These are phyloP conservation scores for Fragum whitleyi DNA, from an alignment of 2,888 invertebrate genomes.

Conservation along the genomic window DNA sequence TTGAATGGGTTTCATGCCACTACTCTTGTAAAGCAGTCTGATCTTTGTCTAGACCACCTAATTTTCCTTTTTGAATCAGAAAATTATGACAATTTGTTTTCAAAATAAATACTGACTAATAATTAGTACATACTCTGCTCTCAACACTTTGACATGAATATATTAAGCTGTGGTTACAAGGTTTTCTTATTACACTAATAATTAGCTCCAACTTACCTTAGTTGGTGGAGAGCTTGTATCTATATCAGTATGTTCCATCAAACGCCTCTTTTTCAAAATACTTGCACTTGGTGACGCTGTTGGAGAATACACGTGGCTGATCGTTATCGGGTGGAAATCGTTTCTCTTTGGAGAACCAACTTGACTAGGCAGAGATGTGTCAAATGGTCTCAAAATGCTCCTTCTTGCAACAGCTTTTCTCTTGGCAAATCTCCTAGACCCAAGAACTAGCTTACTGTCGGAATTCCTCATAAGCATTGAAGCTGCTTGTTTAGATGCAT, in stretches of 20 bases:
- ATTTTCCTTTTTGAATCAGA: no score
- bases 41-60: no score
- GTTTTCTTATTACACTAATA: no score
- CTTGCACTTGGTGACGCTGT: slow-evolving; percentile 82
- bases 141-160: no score
- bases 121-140: no score
- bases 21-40: no score
- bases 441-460: slow-evolving; percentile 67
- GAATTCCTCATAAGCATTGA: slow-evolving; percentile 55
- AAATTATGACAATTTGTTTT: no score
- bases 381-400: slow-evolving; percentile 65
- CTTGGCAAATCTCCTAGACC: slow-evolving; percentile 66
- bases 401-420: slow-evolving; percentile 58
- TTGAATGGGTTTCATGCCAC: no score
- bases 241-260: slow-evolving; percentile 58
- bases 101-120: no score
- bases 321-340: slow-evolving; percentile 69
- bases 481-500: slow-evolving; percentile 32
- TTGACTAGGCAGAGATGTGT: slow-evolving; percentile 4
- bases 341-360: slow-evolving; percentile 49
- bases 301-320: slow-evolving; percentile 75
- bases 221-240: slow-evolving; percentile 79
- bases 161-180: no score
- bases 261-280: slow-evolving; percentile 78
- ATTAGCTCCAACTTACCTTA: slow-evolving; percentile 70